A percentile compares a stretch with the other conserved stretches of the same genome.
These are phyloP conservation scores for Neuroterus valhalla DNA, from an alignment of 1,140 invertebrate genomes.

Conservation along the genomic window DNA sequence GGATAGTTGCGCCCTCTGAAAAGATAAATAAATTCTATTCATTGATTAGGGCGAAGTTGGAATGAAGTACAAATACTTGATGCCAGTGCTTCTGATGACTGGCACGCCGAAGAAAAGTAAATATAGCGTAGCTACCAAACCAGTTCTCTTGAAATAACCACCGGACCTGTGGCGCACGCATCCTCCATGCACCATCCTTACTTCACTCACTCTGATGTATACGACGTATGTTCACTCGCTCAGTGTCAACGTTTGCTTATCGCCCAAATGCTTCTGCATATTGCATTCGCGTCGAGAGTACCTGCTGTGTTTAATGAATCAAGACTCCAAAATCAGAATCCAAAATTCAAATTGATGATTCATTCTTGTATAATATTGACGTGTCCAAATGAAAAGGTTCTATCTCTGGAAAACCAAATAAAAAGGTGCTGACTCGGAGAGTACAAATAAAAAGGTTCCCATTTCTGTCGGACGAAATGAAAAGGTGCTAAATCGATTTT, in stretches of 20 bases:
- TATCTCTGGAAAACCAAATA: no score
- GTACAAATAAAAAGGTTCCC: no score
- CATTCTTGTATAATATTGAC: no score
- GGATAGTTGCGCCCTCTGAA: no score
- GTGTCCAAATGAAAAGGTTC: no score
- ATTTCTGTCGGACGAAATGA: no score
- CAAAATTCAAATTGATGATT: background rate
- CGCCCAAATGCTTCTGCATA: background rate
- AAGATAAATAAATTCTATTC: no score
- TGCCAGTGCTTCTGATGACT: slow-evolving; percentile 30
- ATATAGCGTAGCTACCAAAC: slow-evolving; percentile 68
- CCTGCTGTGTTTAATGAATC: background rate
- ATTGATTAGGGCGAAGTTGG: background rate
- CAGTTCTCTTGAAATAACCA: slow-evolving; percentile 71
- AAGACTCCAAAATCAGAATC: background rate
- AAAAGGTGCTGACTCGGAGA: no score
- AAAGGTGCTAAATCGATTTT: no score
- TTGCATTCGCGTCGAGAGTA: background rate
- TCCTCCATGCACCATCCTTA: background rate
- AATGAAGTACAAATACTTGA: background rate
- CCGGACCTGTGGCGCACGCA: slow-evolving; percentile 42
- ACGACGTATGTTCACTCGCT: background rate
- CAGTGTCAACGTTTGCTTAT: slow-evolving; percentile 11
- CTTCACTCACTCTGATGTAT: slow-evolving; percentile 7
- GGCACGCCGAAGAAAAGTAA: slow-evolving; percentile 65